Evolutionary conservation across 2,797 vertebrate species (phyloP).

Genomic region (Helarctos malayanus): DNA sequence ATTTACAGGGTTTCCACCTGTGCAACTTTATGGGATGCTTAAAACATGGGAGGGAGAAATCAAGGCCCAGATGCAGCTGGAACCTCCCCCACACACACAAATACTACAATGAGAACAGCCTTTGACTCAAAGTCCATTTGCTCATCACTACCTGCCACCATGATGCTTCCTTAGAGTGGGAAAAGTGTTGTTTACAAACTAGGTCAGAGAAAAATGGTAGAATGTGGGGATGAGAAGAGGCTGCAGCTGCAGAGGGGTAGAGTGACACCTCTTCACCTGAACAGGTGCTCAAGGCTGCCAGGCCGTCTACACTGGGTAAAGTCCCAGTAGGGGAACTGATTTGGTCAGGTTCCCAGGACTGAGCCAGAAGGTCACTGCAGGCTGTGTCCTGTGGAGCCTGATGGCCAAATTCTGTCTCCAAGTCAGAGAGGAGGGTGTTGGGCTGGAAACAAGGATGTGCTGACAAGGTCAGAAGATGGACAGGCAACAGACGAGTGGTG

Average conservation of each 20-base stretch:
- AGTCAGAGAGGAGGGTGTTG: background rate
- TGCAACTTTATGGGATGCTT: background rate
- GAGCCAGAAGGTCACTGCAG: background rate
- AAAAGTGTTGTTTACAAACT: background rate
- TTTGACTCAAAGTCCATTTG: background rate
- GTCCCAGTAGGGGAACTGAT: background rate
- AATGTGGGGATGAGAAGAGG: background rate
- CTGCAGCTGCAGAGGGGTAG: background rate
- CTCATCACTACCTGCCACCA: fast-evolving
- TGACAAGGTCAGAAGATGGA: background rate
- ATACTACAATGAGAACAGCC: background rate
- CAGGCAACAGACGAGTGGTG: no score
- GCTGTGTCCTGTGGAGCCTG: background rate
- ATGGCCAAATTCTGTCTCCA: background rate
- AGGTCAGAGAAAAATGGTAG: background rate
- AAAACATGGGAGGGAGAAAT: background rate
- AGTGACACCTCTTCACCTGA: fast-evolving
- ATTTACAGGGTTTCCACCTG: background rate
- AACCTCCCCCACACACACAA: background rate
- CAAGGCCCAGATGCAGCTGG: background rate
- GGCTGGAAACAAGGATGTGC: background rate
- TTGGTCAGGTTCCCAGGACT: background rate
- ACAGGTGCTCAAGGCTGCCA: background rate
- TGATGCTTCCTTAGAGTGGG: background rate
- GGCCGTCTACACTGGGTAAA: background rate